These are phyloP conservation scores for Baryphthengus martii DNA, from an alignment of 2,113 vertebrate genomes.

Conservation along the genomic window DNA sequence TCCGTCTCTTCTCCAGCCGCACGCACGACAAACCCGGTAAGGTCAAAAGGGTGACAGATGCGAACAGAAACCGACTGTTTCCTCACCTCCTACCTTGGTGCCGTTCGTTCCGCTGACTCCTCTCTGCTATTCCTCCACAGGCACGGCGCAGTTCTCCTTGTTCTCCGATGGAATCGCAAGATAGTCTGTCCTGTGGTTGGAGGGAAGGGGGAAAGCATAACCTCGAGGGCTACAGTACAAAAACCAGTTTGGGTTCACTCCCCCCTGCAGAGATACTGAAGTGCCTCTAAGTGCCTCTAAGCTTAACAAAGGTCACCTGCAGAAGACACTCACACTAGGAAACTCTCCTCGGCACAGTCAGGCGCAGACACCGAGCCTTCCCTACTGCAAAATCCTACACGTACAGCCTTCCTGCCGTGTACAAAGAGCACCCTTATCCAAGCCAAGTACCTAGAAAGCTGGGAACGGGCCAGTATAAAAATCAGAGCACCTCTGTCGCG, in stretches of 20 bases:
- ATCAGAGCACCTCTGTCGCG: neutral
- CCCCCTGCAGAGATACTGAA: neutral
- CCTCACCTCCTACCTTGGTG: conserved; percentile 24
- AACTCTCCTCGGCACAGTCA: neutral
- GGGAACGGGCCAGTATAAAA: neutral
- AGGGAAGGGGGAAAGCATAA: conserved; percentile 35
- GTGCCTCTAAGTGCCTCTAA: neutral
- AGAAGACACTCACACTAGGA: neutral
- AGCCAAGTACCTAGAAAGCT: neutral
- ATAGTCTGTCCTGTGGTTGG: conserved; percentile 87
- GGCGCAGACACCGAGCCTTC: neutral
- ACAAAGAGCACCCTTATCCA: neutral
- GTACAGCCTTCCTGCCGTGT: fast-evolving
- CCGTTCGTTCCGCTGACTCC: neutral
- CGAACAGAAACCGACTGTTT: fast-evolving
- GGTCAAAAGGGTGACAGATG: neutral
- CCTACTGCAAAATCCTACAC: neutral
- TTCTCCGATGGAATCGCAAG: conserved; percentile 94
- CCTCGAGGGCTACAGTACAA: neutral
- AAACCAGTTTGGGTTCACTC: neutral
- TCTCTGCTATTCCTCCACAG: conserved; percentile 85
- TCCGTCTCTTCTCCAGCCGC: neutral
- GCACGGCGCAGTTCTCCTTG: conserved; percentile 86
- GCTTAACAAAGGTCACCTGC: neutral
- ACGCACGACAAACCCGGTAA: fast-evolving